Evolutionary conservation across 1,140 invertebrate species (phyloP), one percentile per base, ranked within the genome.

Genomic region (Drosophila leontia): DNA sequence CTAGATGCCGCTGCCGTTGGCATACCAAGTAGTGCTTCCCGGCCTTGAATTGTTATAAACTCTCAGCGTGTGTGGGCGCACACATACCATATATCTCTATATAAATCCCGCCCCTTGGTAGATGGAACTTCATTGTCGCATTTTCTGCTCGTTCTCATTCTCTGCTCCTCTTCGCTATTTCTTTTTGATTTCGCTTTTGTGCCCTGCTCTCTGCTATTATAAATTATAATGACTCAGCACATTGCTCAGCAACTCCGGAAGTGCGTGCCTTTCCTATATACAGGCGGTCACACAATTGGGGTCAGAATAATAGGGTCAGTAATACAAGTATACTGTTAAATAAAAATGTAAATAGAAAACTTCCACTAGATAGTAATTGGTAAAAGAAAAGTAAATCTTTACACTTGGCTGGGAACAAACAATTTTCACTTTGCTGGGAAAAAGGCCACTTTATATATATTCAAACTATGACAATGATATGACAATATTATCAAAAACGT

Each of bases 171-270:
- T 47, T 82, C 34, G 62, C 37, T 37, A 37, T 41, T 63, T 48
- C 32, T 60, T 64, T 48, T 39, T 44, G 45, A 62, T 63, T 86
- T 61, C 41, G 37, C 47, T 56, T 62, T 61, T 71, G 29, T 50
- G 39, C 39, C 68, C 58, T 71, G 39, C 56, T 34, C 67, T 71
- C 23, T 78, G 77, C 57, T 74, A 79, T 88, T 90, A 90, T 90
- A 88, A 82, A 90, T 85, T 90, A 90, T 85, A 88, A 90, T 90
- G 85, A 88, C 85, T 88, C 85, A 88, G 84, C 85, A 80, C 58
- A 70, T 74, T 61, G 62, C 60, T 59, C 50, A 48, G 47, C 57
- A 19, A 68, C 35, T 47, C 41, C 81, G 85, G 81, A 88, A 82
- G 81, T 75, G 78, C 67, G 78, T 88, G 84, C 74, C 48, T 60